These are phyloP conservation scores for Hephaestus fuliginosus DNA, from an alignment of 2,797 vertebrate species.

Conservation along the genomic window DNA sequence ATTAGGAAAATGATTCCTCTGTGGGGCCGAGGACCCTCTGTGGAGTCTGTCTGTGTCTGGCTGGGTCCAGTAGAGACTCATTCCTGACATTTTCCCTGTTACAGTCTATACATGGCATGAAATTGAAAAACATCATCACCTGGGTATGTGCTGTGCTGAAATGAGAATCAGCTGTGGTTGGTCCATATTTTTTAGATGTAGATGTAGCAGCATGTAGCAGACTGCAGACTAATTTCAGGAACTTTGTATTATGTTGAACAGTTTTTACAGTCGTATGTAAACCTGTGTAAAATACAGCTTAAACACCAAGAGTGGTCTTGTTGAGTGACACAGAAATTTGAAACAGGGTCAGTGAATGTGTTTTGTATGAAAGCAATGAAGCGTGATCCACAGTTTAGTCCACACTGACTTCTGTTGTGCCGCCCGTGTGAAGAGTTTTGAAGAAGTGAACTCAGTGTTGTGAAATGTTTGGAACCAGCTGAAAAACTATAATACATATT, in stretches of 20 bases:
- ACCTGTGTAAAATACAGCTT: not conserved
- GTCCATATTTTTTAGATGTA: not conserved
- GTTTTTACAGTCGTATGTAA: not conserved
- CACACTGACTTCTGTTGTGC: too few relatives aligned
- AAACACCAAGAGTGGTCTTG: not conserved
- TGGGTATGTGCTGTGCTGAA: not conserved
- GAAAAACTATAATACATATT: too few relatives aligned
- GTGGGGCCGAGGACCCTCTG: not conserved
- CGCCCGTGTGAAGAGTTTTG: not conserved
- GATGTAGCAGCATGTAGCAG: not conserved
- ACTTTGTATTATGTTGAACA: not conserved
- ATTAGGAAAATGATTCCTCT: not conserved
- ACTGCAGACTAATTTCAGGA: not conserved
- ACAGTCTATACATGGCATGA: not conserved
- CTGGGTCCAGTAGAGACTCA: not conserved
- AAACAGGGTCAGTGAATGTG: not conserved
- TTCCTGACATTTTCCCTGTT: not conserved
- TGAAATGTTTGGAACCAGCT: not conserved
- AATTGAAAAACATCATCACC: not conserved
- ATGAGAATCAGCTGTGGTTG: not conserved
- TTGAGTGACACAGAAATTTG: not conserved
- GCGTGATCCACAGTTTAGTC: not conserved
- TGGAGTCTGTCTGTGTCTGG: not conserved
- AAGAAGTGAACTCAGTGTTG: not conserved
- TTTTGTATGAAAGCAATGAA: not conserved